Conservation (phyloP, 53 echinoderm and acorn worm genomes). For the Antedon mediterranea region DNA sequence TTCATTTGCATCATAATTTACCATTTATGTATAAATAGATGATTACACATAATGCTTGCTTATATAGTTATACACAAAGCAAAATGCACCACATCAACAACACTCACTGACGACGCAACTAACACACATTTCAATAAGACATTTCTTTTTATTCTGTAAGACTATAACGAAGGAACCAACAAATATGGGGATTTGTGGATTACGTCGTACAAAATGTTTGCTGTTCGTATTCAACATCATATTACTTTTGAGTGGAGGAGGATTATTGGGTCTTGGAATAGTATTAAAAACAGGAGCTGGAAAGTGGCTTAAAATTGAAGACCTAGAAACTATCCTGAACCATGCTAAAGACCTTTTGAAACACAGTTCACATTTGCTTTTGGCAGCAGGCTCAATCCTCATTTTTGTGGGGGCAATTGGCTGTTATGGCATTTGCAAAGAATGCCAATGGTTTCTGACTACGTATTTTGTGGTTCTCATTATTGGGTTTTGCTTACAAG, state of each 20-base stretch:
- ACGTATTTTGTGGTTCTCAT: constrained; percentile 39
- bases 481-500: constrained; percentile 32
- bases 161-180: too few relatives aligned
- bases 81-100: neutral
- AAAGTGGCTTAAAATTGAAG: constrained; percentile 21
- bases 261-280: neutral
- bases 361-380: constrained; percentile 29
- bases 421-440: constrained; percentile 27
- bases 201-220: constrained; percentile 37
- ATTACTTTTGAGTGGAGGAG: constrained; percentile 20
- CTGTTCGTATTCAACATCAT: constrained; percentile 42
- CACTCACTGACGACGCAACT: neutral
- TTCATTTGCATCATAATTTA: neutral
- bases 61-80: neutral
- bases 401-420: constrained; percentile 28
- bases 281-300: constrained; percentile 1
- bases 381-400: constrained; percentile 29
- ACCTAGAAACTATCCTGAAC: constrained; percentile 11
- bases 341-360: constrained; percentile 11
- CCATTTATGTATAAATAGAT: neutral
- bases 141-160: neutral
- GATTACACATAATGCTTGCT: neutral
- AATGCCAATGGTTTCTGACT: constrained; percentile 25
- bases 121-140: neutral
- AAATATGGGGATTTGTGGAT: constrained; percentile 30